phyloP scores from a whole-genome alignment of 2,797 vertebrate genomes.

The Fistularia commersonii region DNA sequence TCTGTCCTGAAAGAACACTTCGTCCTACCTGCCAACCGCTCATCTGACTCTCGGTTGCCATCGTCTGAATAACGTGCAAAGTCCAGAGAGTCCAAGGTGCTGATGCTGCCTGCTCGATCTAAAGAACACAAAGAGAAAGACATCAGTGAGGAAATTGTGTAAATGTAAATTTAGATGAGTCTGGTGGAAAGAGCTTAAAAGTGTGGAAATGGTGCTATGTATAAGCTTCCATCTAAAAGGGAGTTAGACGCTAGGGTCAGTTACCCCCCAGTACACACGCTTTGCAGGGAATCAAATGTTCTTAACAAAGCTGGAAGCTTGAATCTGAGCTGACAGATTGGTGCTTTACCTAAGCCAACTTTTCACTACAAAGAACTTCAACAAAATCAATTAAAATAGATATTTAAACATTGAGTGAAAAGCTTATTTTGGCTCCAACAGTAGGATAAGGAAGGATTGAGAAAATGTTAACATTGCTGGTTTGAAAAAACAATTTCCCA shows the following conservation, averaged over 20 bases:
- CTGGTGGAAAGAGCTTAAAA: neutral
- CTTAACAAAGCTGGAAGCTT: neutral
- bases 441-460: too few relatives aligned
- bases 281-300: slow-evolving; percentile 1
- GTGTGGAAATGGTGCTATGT: neutral
- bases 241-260: neutral
- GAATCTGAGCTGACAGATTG: slow-evolving; percentile 2
- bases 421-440: too few relatives aligned
- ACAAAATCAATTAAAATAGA: slow-evolving; percentile 14
- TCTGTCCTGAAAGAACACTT: slow-evolving; percentile 4
- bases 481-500: neutral
- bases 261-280: slow-evolving; percentile 2
- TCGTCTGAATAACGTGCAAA: slow-evolving; percentile 99
- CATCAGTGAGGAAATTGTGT: neutral
- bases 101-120: slow-evolving; percentile 98
- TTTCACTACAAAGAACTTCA: slow-evolving; percentile 11
- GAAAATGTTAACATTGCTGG: too few relatives aligned
- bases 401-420: too few relatives aligned
- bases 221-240: neutral
- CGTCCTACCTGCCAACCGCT: slow-evolving; percentile 90
- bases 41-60: slow-evolving; percentile 94
- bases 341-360: slow-evolving; percentile 9
- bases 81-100: slow-evolving; percentile 98
- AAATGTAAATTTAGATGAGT: neutral
- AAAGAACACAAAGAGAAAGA: slow-evolving; percentile 39